Evolutionary conservation across 2,888 invertebrate genomes (phyloP), one percentile per base, ranked within the genome.

Genomic region (Coelopa pilipes): DNA sequence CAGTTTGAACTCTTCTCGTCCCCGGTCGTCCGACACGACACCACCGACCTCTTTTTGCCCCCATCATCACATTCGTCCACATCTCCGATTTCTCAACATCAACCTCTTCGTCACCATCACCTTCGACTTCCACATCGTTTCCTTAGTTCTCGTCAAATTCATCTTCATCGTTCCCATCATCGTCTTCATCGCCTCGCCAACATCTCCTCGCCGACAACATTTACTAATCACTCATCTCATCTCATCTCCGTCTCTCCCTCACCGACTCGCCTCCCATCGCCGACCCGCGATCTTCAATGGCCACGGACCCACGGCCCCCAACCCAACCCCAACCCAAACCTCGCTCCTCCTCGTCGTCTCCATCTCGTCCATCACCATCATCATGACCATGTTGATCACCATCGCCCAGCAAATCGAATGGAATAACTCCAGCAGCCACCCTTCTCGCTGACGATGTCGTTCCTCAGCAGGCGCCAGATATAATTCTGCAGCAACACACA

Each of bases 401-500:
- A 67, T 60, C 47, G 50, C 19, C 24, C 53, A 77, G 76, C 53
- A 74, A 73, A 74, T 59, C 72, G 55, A 77, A 76, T 72, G 76
- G 34, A 34, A 34, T 34, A 34, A 34, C 34, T 34, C 34, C 34
- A 34, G 34, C 34, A 2, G 72, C 50, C 70, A 57, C 57, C 49
- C 57, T 24, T 46, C 57, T 73, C 47, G 72, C 74, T 71, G 76
- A 71, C 60, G 73, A 78, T 49, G 71, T 76, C 74, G 59, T 76
- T 78, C 75, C 79, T 59, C 78, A 79, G 77, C 76, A 75, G 63
- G 21, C 74, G 49, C 74, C 75, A 24, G 74, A 75, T 62, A 45
- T 75, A 62, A 55, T 72, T 68, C 55, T 46, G 50, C 53, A 70
- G 4, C 17, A 73, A 17, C 67, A 62, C 15, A 66, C 17, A 46